Conservation (phyloP, 2,797 vertebrate species). For the Ceryle rudis region DNA sequence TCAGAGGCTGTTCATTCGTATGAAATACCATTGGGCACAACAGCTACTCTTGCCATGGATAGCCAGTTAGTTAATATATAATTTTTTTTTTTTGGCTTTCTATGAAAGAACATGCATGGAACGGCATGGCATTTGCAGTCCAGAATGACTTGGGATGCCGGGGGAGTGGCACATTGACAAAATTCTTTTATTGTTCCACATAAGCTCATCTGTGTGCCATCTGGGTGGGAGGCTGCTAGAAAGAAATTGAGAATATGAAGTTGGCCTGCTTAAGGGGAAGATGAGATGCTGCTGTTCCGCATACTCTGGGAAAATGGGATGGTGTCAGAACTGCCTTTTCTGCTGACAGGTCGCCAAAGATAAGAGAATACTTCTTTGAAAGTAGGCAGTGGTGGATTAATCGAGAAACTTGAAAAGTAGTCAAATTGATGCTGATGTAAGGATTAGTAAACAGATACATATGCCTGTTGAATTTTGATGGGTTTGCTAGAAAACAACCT, state of each 20-base stretch:
- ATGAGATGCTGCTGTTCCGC: neutral
- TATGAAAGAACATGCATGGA: neutral
- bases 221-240: neutral
- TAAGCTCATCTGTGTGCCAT: neutral
- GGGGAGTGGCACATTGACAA: neutral
- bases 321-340: neutral
- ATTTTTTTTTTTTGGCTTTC: neutral
- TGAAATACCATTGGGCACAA: neutral
- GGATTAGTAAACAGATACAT: neutral
- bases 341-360: neutral
- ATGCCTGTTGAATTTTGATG: neutral
- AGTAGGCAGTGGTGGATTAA: neutral
- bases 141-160: neutral
- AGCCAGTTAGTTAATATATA: neutral
- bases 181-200: neutral
- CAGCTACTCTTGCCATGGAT: neutral
- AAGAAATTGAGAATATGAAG: neutral
- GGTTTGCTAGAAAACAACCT: neutral
- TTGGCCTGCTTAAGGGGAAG: neutral
- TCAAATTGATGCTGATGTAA: neutral
- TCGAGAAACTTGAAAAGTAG: neutral
- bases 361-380: neutral
- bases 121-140: neutral
- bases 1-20: neutral
- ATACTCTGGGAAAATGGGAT: neutral